Evolutionary conservation across 2,888 invertebrate genomes (phyloP).

Genomic region (Eristalis pertinax): DNA sequence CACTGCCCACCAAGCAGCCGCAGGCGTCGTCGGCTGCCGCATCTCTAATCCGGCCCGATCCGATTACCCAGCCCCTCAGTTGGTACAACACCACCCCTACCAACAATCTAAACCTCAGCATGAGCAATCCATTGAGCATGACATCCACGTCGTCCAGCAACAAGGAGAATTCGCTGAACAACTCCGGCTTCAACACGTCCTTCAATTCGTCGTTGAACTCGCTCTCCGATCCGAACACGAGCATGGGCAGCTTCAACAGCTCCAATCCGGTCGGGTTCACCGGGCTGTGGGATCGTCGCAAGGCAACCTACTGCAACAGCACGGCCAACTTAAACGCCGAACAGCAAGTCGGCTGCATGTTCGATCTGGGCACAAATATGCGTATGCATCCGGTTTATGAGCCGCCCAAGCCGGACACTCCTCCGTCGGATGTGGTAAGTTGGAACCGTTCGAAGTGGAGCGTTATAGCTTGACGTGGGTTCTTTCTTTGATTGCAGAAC

Average conservation of each 20-base stretch:
- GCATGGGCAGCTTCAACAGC: slow-evolving; percentile 71
- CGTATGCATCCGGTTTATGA: slow-evolving; percentile 77
- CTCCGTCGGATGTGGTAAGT: slow-evolving; percentile 76
- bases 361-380: slow-evolving; percentile 75
- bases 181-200: slow-evolving; percentile 59
- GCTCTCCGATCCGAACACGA: slow-evolving; percentile 76
- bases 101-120: slow-evolving; percentile 68
- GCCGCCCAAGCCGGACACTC: slow-evolving; percentile 79
- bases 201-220: slow-evolving; percentile 77
- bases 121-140: slow-evolving; percentile 75
- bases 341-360: slow-evolving; percentile 71
- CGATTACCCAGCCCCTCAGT: slow-evolving; percentile 14
- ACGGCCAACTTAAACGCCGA: slow-evolving; percentile 49
- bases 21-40: slow-evolving; percentile 7
- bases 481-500: slow-evolving; percentile 73
- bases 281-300: slow-evolving; percentile 78
- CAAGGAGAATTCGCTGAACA: slow-evolving; percentile 77
- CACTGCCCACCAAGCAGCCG: slow-evolving; percentile 45
- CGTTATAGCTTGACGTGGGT: background rate
- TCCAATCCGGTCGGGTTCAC: slow-evolving; percentile 61
- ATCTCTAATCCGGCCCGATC: slow-evolving; percentile 39
- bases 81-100: slow-evolving; percentile 73
- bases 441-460: background rate
- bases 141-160: slow-evolving; percentile 75
- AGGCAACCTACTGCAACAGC: slow-evolving; percentile 66